Percentiles rank a stretch among this genome's conserved stretches.
These are phyloP conservation scores for Mercenaria mercenaria DNA, from an alignment of 1,140 invertebrate genomes.

Conservation along the genomic window DNA sequence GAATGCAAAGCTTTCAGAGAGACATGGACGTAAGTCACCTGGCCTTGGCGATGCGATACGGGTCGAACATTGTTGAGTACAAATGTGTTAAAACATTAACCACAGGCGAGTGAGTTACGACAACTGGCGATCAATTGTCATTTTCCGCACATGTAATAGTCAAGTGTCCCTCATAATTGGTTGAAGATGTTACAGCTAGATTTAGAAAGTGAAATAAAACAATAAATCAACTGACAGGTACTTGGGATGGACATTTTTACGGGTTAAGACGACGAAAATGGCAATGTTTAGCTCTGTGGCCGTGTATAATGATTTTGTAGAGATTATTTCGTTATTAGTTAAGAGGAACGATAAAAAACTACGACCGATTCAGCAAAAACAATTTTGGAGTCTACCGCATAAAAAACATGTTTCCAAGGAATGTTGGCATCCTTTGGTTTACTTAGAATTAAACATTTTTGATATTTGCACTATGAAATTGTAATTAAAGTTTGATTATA, in stretches of 20 bases:
- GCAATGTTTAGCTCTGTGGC: neutral
- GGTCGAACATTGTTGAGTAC: slow-evolving; percentile 47
- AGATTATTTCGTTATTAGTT: neutral
- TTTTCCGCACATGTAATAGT: slow-evolving; percentile 49
- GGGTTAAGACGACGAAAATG: slow-evolving; percentile 15
- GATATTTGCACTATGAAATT: too few relatives aligned
- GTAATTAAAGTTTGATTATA: too few relatives aligned
- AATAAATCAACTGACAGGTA: slow-evolving; percentile 50
- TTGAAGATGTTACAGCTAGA: slow-evolving; percentile 53
- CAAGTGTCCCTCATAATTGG: slow-evolving; percentile 60
- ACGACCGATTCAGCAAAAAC: too few relatives aligned
- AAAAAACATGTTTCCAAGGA: too few relatives aligned
- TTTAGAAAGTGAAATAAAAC: slow-evolving; percentile 56
- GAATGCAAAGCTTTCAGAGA: slow-evolving; percentile 46
- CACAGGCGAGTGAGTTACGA: slow-evolving; percentile 32
- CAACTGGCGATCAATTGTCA: slow-evolving; percentile 40
- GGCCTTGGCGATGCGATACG: slow-evolving; percentile 45
- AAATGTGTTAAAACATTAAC: slow-evolving; percentile 42
- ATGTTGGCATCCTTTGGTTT: too few relatives aligned
- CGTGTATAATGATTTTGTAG: neutral
- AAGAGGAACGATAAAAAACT: too few relatives aligned
- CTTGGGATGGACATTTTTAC: slow-evolving; percentile 22
- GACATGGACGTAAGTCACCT: slow-evolving; percentile 48
- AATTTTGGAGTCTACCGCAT: too few relatives aligned
- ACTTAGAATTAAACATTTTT: too few relatives aligned